Evolutionary conservation across 2,113 vertebrate species (phyloP).

Genomic region (Candoia aspera): DNA sequence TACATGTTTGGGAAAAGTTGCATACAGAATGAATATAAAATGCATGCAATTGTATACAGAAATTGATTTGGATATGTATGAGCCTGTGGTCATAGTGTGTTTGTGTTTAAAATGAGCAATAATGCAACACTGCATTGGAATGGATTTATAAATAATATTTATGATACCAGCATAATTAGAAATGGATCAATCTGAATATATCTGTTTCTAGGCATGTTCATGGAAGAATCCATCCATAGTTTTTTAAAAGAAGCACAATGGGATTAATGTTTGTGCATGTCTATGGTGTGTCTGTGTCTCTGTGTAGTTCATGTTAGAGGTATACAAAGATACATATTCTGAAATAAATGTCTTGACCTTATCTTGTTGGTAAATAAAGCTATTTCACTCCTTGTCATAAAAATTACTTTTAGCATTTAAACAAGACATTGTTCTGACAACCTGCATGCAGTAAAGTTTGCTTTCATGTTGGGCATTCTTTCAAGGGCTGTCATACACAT

Average conservation of each 20-base stretch:
- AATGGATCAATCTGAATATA: too few species aligned
- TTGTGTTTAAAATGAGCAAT: too few species aligned
- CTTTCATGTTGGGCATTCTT: neutral
- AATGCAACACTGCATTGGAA: too few species aligned
- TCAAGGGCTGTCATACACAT: neutral
- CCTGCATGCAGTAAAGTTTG: accelerated
- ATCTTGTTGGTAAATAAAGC: conserved; percentile 4
- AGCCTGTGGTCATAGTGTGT: too few species aligned
- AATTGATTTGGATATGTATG: too few species aligned
- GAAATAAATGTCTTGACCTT: conserved; percentile 2
- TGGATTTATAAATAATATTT: too few species aligned
- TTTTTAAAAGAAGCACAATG: too few species aligned
- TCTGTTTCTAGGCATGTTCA: too few species aligned
- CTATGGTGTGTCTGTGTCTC: too few species aligned
- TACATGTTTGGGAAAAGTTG: neutral
- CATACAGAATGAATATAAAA: neutral
- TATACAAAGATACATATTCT: neutral
- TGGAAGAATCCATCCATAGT: too few species aligned
- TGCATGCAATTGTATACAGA: neutral
- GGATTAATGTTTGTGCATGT: too few species aligned
- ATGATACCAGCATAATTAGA: too few species aligned
- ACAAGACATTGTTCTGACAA: neutral
- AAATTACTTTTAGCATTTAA: neutral
- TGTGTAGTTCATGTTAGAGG: neutral
- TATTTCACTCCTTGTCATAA: neutral